Evolutionary conservation across 2,888 invertebrate genomes (phyloP).

Genomic region (Eupithecia centaureata): DNA sequence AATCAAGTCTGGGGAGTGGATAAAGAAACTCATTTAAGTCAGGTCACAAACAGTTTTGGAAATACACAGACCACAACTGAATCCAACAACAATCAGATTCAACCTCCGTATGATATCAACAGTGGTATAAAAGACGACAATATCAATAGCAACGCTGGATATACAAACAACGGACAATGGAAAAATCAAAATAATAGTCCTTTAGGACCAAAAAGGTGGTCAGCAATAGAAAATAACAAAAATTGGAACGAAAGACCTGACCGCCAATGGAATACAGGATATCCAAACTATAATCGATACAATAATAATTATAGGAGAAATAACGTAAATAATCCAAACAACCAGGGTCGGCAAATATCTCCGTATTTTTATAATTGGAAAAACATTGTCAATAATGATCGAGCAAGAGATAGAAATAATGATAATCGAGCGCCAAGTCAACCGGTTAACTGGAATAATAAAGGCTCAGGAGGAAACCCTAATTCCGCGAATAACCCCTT

Average conservation of each 20-base stretch:
- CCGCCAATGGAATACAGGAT: conserved; percentile 29
- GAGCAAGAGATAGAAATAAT: neutral
- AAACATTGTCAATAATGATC: neutral
- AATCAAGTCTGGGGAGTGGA: conserved; percentile 51
- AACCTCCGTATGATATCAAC: neutral
- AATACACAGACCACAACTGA: conserved; percentile 6
- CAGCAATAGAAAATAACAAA: conserved; percentile 15
- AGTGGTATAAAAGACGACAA: neutral
- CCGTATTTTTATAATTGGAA: conserved; percentile 10
- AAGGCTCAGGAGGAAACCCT: neutral
- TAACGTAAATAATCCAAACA: conserved; percentile 2
- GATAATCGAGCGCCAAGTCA: neutral
- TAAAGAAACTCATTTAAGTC: conserved; percentile 14
- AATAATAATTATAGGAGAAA: conserved; percentile 6
- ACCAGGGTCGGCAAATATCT: conserved; percentile 11
- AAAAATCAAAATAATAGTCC: conserved; percentile 11
- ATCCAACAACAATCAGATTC: neutral
- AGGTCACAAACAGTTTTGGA: conserved; percentile 11
- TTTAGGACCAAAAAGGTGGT: conserved; percentile 19
- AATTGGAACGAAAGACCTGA: conserved; percentile 35
- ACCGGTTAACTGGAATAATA: neutral
- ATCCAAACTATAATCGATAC: conserved; percentile 28
- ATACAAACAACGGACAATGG: conserved; percentile 12
- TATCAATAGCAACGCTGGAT: conserved; percentile 8
- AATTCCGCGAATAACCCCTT: neutral